Evolutionary conservation across 2,888 invertebrate genomes (phyloP).

Genomic region (Eilema sororculum): DNA sequence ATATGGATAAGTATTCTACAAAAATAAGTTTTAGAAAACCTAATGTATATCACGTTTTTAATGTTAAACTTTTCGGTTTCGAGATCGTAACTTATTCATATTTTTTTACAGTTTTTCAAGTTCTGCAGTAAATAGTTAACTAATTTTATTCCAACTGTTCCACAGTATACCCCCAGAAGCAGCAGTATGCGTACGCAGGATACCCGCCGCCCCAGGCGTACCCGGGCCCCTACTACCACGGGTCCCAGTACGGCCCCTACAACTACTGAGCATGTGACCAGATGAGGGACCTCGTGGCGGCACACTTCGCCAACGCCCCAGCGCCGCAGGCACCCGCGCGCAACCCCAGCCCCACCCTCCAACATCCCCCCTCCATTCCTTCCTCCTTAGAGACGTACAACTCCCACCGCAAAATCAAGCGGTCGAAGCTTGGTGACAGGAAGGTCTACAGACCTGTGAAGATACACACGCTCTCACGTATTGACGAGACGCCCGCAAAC

Average conservation of each 20-base stretch:
- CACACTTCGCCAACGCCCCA: slow-evolving; percentile 78
- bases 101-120: slow-evolving; percentile 3
- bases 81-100: neutral
- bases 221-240: slow-evolving; percentile 96
- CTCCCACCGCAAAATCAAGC: slow-evolving; percentile 75
- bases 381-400: slow-evolving; percentile 76
- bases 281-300: slow-evolving; percentile 85
- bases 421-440: slow-evolving; percentile 72
- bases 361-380: slow-evolving; percentile 52
- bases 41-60: neutral
- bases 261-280: slow-evolving; percentile 92
- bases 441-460: slow-evolving; percentile 76
- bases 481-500: slow-evolving; percentile 75
- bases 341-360: slow-evolving; percentile 62
- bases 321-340: slow-evolving; percentile 84
- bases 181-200: slow-evolving; percentile 96
- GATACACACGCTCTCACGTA: slow-evolving; percentile 77
- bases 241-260: slow-evolving; percentile 97
- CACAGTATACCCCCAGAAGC: slow-evolving; percentile 97
- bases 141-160: slow-evolving; percentile 14
- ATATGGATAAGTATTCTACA: neutral
- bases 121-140: too few relatives aligned
- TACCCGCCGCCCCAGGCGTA: slow-evolving; percentile 94
- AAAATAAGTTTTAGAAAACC: neutral
- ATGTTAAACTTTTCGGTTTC: neutral